Evolutionary conservation across 2,113 vertebrate species (phyloP).

Genomic region (Nettapus auritus): DNA sequence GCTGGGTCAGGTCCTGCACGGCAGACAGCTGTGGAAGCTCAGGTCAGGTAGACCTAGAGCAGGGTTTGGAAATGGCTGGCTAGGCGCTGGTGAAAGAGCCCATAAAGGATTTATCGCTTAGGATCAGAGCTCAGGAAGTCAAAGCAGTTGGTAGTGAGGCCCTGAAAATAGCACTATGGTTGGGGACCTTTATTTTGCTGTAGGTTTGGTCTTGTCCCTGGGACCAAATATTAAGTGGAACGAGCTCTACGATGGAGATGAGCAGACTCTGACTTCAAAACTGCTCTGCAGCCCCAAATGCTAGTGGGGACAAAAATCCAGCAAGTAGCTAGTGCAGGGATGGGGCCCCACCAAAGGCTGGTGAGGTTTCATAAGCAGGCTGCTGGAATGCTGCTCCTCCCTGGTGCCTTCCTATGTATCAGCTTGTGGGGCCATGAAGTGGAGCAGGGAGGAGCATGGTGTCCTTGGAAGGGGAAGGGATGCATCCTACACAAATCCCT

Average conservation of each 20-base stretch:
- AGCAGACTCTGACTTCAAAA: background rate
- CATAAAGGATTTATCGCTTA: background rate
- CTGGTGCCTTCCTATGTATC: background rate
- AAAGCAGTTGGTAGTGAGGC: background rate
- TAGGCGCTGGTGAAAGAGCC: background rate
- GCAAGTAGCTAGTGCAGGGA: background rate
- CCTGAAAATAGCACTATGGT: background rate
- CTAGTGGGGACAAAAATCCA: background rate
- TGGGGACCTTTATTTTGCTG: background rate
- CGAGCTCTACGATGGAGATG: background rate
- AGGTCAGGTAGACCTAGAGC: background rate
- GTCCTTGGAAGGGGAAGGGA: too few species aligned
- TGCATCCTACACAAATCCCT: too few species aligned
- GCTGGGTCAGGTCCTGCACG: fast-evolving
- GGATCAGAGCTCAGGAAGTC: fast-evolving
- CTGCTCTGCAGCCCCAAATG: background rate
- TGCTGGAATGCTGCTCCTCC: background rate
- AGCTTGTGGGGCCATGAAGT: background rate
- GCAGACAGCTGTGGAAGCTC: background rate
- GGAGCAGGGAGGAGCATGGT: background rate
- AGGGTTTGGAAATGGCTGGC: background rate
- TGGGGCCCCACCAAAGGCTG: background rate
- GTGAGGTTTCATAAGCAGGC: background rate
- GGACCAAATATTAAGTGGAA: background rate
- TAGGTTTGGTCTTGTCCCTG: background rate